Evolutionary conservation across 2,113 vertebrate genomes (phyloP).

Genomic region (Ellobius talpinus): DNA sequence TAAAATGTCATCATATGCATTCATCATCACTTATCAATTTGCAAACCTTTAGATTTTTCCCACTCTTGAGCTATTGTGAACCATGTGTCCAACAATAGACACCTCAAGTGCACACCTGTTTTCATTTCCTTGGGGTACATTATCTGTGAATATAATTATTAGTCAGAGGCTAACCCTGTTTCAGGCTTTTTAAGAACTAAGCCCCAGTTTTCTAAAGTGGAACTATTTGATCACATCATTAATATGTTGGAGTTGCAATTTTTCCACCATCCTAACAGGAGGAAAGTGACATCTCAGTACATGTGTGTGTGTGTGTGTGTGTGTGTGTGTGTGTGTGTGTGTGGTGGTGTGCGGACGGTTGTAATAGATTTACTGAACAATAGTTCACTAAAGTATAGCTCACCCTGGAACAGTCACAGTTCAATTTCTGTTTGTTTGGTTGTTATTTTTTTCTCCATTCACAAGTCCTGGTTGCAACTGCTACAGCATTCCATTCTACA

Average conservation of each 20-base stretch:
- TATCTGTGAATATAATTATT: background rate
- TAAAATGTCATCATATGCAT: background rate
- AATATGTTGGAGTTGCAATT: background rate
- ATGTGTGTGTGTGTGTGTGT: background rate
- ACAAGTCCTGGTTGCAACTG: background rate
- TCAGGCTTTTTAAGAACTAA: slow-evolving; percentile 5
- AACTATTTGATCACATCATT: background rate
- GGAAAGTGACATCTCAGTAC: background rate
- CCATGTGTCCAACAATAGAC: background rate
- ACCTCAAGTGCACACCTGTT: background rate
- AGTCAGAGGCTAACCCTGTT: background rate
- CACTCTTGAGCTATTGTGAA: background rate
- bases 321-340: too few species aligned
- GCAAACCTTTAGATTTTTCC: background rate
- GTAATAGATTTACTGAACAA: background rate
- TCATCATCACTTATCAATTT: background rate
- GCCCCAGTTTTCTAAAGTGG: background rate
- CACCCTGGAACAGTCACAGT: background rate
- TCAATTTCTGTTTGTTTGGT: background rate
- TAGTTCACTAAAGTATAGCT: background rate
- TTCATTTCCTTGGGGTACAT: background rate
- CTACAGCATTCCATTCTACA: background rate
- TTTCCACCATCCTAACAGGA: background rate
- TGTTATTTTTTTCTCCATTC: background rate
- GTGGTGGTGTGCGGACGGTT: background rate